Base-by-base conservation (phyloP, 2,113 vertebrate species). In the Coreoperca whiteheadi region DNA sequence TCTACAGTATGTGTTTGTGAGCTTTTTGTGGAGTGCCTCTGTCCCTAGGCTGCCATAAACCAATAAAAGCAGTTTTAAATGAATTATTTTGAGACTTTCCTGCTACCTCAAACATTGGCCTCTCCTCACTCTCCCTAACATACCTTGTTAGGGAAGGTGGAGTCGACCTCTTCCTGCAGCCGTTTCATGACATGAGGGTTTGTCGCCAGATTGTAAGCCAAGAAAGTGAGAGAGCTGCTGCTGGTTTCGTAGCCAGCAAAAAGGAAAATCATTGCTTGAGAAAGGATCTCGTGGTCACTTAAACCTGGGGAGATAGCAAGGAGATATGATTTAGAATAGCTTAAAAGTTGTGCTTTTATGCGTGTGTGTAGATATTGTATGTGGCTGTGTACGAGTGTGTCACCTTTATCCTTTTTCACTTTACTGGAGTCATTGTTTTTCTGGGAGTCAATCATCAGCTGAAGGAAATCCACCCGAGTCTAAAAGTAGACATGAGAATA, bases 241-340 rank as follows among this genome's bases (percentile, higher is more conserved):
- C 63, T 96, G 50, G 96, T 96, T 77, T 97, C 96, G 28, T 96
- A 98, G 8, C 96, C 97, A 63, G 94, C 97, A 60, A 96, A 88
- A 72, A 97, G 86, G 78, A 97, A 97, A 43, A 91, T 37, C 76
- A 97, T 87, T 10, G 95, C 91, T 65, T 97, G 96, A 23, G 96
- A 95, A 46, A 96, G 91, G 82, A 97, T 93, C 90, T 98, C 97
- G 12, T 95, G 92, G 77, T 97, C 96, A 4, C 43, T 97, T 64
- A 97, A 90, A 37, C 94, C 96, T 97, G 86, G 11, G 65, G 79
- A 70, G 32, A n/a, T 9, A 64, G 2, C 14, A 64, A 30, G 21
- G n/a, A 51, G 16, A 74, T 10, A 12, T 16, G 7, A 64, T 56
- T 50, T 28, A 60, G 14, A 80, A 59, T 0, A 46, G 11, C 8